Evolutionary conservation across 2,113 vertebrate species (phyloP).

Genomic region (Mobula birostris): DNA sequence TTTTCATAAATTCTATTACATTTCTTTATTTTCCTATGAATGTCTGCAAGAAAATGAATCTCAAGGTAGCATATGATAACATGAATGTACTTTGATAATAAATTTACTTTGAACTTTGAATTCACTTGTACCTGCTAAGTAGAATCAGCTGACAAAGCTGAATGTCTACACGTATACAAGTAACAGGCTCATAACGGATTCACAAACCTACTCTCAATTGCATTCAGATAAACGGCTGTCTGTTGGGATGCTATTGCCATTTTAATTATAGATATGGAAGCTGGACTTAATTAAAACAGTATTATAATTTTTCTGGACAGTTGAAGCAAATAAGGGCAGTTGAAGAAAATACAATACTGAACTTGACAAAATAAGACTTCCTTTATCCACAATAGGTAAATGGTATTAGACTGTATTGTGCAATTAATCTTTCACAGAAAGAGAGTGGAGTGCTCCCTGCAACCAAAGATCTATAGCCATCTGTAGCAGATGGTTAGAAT

Average conservation of each 20-base stretch:
- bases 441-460: not conserved
- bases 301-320: not conserved
- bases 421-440: not conserved
- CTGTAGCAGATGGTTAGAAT: slow-evolving; percentile 34
- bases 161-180: not conserved
- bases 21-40: too few species aligned
- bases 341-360: not conserved
- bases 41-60: too few species aligned
- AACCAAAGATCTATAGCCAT: slow-evolving; percentile 16
- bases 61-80: too few species aligned
- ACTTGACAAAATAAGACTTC: not conserved
- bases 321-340: too few species aligned
- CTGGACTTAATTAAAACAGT: not conserved
- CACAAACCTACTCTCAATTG: not conserved
- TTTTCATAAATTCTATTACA: too few species aligned
- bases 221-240: too few species aligned
- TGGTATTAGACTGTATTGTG: not conserved
- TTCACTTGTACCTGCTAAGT: not conserved
- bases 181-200: not conserved
- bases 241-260: not conserved
- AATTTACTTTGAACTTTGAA: not conserved
- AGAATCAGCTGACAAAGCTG: not conserved
- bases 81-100: too few species aligned
- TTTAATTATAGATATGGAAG: not conserved
- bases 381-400: not conserved